Evolutionary conservation across 2,888 invertebrate genomes (phyloP).

Genomic region (Sesamia inferens): DNA sequence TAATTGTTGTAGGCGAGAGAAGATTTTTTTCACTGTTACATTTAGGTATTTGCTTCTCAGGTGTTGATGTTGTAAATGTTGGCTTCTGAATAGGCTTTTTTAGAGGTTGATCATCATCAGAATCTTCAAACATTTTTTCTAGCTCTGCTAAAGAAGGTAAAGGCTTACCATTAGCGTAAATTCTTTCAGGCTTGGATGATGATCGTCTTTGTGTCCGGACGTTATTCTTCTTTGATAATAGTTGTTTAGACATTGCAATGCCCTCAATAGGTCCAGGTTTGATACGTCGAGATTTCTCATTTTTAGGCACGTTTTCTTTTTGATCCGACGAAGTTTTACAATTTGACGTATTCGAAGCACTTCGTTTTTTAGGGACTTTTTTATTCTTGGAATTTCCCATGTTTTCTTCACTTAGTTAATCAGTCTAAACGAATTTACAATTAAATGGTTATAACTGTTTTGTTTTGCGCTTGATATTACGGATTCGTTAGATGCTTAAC

Average conservation of each 20-base stretch:
- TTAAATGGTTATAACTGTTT: not conserved
- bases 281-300: conserved; percentile 11
- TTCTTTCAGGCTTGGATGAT: conserved; percentile 31
- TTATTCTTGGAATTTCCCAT: conserved; percentile 53
- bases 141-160: conserved; percentile 72
- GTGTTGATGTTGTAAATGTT: conserved; percentile 20
- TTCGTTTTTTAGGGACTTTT: conserved; percentile 24
- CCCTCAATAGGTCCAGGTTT: conserved; percentile 27
- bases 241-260: conserved; percentile 56
- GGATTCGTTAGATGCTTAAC: too few relatives aligned
- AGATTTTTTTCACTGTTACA: conserved; percentile 5
- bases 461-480: not conserved
- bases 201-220: conserved; percentile 1
- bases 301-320: conserved; percentile 59
- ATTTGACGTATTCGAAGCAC: conserved; percentile 7
- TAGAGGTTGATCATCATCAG: conserved; percentile 54
- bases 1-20: conserved; percentile 40
- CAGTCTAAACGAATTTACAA: not conserved
- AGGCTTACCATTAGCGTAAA: conserved; percentile 67
- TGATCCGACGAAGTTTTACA: conserved; percentile 27
- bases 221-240: conserved; percentile 42
- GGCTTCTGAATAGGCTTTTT: not conserved
- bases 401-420: not conserved
- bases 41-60: conserved; percentile 2
- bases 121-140: conserved; percentile 70